Evolutionary conservation across 2,113 vertebrate genomes (phyloP).

Genomic region (Saguinus midas): DNA sequence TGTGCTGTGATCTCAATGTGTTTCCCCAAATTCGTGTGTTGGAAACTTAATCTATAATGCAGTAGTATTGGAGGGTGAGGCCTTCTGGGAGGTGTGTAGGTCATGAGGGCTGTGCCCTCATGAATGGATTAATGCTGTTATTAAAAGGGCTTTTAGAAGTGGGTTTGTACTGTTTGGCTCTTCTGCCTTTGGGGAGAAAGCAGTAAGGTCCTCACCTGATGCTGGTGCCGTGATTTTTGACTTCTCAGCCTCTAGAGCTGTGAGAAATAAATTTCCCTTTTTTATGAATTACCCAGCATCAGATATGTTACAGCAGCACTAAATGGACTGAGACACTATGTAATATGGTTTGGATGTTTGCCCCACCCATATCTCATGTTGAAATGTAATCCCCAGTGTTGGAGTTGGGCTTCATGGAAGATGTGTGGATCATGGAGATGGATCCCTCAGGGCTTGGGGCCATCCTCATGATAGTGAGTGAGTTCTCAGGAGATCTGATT

Average conservation of each 20-base stretch:
- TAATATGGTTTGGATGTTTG: too few relatives aligned
- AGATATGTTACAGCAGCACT: accelerated
- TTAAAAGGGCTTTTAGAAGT: background rate
- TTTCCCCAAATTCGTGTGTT: background rate
- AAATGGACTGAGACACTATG: background rate
- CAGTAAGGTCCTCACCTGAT: background rate
- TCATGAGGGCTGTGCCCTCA: background rate
- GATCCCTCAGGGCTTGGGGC: too few relatives aligned
- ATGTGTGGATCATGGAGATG: too few relatives aligned
- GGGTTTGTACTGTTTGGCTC: background rate
- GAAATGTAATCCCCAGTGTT: too few relatives aligned
- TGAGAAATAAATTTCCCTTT: background rate
- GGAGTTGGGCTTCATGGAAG: too few relatives aligned
- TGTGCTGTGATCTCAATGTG: background rate
- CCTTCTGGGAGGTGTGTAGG: background rate
- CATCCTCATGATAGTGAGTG: too few relatives aligned
- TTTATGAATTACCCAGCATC: background rate
- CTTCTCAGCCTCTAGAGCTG: background rate
- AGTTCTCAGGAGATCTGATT: too few relatives aligned
- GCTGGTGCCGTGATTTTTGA: background rate
- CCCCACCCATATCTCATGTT: too few relatives aligned
- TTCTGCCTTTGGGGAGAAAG: background rate
- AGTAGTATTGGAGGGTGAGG: too few relatives aligned
- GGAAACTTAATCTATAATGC: background rate
- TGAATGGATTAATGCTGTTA: background rate